Base-by-base conservation (phyloP, 2,888 invertebrate species). In the Hirtodrosophila confusa region DNA sequence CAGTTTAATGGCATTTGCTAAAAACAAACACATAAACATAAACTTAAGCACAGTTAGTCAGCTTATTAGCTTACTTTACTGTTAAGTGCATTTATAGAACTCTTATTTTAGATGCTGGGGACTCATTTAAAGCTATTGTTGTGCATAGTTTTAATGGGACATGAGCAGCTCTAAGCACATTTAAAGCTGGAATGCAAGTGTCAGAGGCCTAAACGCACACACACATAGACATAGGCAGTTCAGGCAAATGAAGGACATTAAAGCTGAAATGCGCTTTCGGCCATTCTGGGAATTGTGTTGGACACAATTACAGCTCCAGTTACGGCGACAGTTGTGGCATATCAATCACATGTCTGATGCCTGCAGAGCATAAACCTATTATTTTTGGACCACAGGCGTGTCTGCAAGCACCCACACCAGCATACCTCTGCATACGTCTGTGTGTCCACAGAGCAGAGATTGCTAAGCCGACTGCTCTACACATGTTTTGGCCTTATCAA, bases 331-430 rank as follows among this genome's bases (percentile, higher is more conserved):
- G 64, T 84, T 74, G 70, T 62, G 70, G 82, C 72, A 80, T 80
- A 86, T 86, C 87, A 85, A 84, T 85, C 87, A 78, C 72, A 64
- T 62, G 65, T 49, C 43, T 57, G 44, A 65, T 75, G 85, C 68
- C 85, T 58, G 63, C 69, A 43, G 69, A 67, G 65, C 72, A 75
- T 75, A 70, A 87, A 82, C 72, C 69, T 80, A 87, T 87, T 82
- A 80, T 66, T 73, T 87, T 80, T 51, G 65, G 48, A 62, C 80
- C 74, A 66, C 66, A 77, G 33, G 11, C 29, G 24, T 37, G 36
- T 37, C 47, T 43, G 35, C 24, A 29, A 23, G 6, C 31, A 31
- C 9, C 31, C 7, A 3, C 8, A 5, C 31, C 31, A 8, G 3
- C 27, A 6, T 27, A 27, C 4, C 31, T 31, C 31, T 31, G 1